Evolutionary conservation across 2,113 vertebrate species (phyloP).

Genomic region (Holacanthus passer): DNA sequence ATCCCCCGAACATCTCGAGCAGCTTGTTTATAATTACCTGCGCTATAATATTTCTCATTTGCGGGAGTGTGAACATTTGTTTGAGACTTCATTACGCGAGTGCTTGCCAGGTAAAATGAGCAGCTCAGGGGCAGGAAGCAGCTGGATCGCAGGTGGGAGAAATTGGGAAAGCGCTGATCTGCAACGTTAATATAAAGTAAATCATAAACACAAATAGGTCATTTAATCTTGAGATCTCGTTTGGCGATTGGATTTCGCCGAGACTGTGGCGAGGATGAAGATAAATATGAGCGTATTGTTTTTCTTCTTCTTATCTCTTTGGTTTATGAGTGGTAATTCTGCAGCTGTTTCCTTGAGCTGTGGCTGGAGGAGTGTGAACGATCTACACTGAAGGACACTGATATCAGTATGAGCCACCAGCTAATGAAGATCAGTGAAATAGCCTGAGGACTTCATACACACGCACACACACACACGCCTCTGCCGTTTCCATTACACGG

Average conservation of each 20-base stretch:
- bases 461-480: conserved; percentile 50
- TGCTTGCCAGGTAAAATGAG: conserved; percentile 59
- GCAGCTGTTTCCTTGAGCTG: conserved; percentile 57
- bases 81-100: conserved; percentile 49
- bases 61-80: conserved; percentile 1
- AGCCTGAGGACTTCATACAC: conserved; percentile 62
- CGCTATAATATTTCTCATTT: conserved; percentile 32
- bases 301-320: conserved; percentile 51
- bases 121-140: conserved; percentile 87
- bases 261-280: conserved; percentile 51
- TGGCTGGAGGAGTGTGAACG: conserved; percentile 6
- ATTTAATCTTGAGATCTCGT: conserved; percentile 74
- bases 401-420: conserved; percentile 25
- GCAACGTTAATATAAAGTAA: conserved; percentile 87
- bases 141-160: conserved; percentile 70
- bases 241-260: conserved; percentile 58
- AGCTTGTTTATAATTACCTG: conserved; percentile 54
- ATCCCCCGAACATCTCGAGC: conserved; percentile 12
- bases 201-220: conserved; percentile 90
- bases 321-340: conserved; percentile 44
- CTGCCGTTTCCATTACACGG: conserved; percentile 49
- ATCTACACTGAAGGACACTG: background rate
- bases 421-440: conserved; percentile 71
- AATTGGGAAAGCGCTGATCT: conserved; percentile 88
- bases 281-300: conserved; percentile 57